Conservation (phyloP, 2,797 vertebrate species). For the Crax fasciolata region DNA sequence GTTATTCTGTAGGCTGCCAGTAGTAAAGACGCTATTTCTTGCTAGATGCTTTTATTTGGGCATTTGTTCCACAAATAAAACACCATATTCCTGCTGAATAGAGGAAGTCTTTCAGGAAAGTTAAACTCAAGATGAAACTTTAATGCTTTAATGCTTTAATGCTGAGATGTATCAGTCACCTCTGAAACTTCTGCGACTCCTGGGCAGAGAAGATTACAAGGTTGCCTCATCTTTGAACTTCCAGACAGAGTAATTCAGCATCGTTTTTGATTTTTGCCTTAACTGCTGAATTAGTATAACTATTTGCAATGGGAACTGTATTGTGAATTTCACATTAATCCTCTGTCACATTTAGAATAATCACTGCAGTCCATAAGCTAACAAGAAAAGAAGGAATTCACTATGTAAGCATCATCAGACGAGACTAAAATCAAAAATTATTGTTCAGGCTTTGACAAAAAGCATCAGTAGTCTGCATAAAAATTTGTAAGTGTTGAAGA, state of each 20-base stretch:
- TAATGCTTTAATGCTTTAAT: no score
- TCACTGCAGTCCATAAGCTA: not conserved
- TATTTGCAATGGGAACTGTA: not conserved
- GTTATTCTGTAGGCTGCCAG: not conserved
- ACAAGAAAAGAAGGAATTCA: not conserved
- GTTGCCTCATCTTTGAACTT: not conserved
- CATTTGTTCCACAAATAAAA: not conserved
- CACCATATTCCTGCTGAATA: not conserved
- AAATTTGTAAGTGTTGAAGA: not conserved
- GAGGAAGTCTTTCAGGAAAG: not conserved
- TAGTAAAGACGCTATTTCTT: not conserved
- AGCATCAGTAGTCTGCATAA: not conserved
- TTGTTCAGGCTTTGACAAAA: not conserved
- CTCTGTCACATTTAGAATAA: not conserved
- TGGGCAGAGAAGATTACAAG: not conserved
- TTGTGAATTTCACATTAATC: not conserved
- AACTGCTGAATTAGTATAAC: not conserved
- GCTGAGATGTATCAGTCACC: not conserved
- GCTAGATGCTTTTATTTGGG: not conserved
- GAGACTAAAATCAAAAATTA: not conserved
- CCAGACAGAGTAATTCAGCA: not conserved
- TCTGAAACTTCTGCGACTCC: not conserved
- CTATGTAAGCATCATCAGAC: not conserved
- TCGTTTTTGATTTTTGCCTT: not conserved
- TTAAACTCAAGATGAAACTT: not conserved